Conservation (phyloP, 2,113 vertebrate genomes). For the Romanogobio albipinnatus region DNA sequence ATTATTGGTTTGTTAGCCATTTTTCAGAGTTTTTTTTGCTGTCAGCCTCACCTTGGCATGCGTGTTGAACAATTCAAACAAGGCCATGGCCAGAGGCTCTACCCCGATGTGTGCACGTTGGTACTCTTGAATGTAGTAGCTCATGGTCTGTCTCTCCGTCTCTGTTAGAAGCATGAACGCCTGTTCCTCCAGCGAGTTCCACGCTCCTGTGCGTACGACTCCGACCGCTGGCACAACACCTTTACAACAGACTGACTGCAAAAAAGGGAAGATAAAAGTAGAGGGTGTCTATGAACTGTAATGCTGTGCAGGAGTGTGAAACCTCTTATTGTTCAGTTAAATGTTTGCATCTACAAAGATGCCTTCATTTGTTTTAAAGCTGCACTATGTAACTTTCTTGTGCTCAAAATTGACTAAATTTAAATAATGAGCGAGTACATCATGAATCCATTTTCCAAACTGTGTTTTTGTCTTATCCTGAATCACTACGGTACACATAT, state of each 20-base stretch:
- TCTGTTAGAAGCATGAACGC: constrained; percentile 86
- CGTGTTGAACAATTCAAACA: constrained; percentile 94
- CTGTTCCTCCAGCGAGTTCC: constrained; percentile 88
- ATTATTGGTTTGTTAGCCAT: neutral
- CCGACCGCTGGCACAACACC: constrained; percentile 77
- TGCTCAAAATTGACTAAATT: too few species aligned
- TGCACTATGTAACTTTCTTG: too few species aligned
- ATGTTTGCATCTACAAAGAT: neutral
- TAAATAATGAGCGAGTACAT: too few species aligned
- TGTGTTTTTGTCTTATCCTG: too few species aligned
- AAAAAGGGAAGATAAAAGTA: neutral
- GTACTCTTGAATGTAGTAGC: constrained; percentile 93
- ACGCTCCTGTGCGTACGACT: constrained; percentile 80
- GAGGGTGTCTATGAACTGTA: neutral
- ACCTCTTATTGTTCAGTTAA: neutral
- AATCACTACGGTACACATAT: too few species aligned
- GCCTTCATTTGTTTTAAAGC: neutral
- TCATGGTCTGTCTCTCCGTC: constrained; percentile 86
- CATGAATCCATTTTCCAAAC: too few species aligned
- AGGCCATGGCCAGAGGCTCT: constrained; percentile 86
- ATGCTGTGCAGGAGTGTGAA: neutral
- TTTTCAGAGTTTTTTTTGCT: neutral
- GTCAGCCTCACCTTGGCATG: constrained; percentile 86
- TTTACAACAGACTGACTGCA: constrained; percentile 81
- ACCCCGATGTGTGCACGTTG: constrained; percentile 81